Evolutionary conservation across 2,113 vertebrate species (phyloP).

Genomic region (Xyrauchen texanus): DNA sequence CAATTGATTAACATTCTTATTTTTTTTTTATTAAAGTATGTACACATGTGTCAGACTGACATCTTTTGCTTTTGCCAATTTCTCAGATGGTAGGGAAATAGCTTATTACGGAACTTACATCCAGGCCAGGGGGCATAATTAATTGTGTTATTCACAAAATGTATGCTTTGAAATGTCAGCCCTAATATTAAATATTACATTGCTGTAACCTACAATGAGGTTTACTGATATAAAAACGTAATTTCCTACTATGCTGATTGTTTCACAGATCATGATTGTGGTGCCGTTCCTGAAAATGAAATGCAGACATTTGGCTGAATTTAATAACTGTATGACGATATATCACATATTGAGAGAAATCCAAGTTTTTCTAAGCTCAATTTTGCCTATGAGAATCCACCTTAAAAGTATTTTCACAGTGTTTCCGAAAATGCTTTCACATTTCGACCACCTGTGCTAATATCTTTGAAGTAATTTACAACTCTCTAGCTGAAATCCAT

Average conservation of each 20-base stretch:
- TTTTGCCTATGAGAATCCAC: not conserved
- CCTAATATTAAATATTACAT: no score
- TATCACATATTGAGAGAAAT: not conserved
- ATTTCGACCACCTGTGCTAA: constrained; percentile 8
- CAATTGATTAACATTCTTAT: no score
- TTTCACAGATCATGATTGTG: not conserved
- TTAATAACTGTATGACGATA: not conserved
- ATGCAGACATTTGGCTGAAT: not conserved
- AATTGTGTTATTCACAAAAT: no score
- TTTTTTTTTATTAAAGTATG: no score
- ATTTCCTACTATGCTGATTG: not conserved
- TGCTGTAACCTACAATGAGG: not conserved
- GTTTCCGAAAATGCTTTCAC: not conserved
- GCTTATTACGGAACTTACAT: no score
- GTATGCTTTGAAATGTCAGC: no score
- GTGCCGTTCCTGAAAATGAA: not conserved
- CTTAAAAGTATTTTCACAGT: not conserved
- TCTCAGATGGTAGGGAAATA: no score
- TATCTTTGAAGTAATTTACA: constrained; percentile 2
- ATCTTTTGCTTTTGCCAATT: no score
- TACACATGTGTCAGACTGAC: no score
- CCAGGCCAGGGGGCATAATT: no score
- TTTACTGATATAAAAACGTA: not conserved
- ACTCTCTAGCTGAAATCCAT: constrained; percentile 12
- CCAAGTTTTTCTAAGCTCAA: not conserved